Percentiles rank a stretch among this genome's conserved stretches.
These are phyloP conservation scores for Phalacrocorax aristotelis DNA, from an alignment of 2,113 vertebrate species.

Conservation along the genomic window DNA sequence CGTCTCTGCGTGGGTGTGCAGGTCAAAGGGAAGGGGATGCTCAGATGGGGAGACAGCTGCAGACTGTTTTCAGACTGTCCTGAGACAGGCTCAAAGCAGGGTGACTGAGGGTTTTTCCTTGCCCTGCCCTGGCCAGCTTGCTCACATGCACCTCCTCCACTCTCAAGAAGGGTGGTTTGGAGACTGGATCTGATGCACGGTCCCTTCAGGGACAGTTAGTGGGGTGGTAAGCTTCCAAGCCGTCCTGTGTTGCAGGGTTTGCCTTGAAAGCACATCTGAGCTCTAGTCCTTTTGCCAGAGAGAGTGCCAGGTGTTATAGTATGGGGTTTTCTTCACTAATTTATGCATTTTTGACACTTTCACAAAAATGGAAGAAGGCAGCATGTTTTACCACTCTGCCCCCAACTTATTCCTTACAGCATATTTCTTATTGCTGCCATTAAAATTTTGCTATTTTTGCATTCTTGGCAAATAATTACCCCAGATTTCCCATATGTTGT, in stretches of 20 bases:
- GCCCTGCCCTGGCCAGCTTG: background rate
- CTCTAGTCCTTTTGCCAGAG: background rate
- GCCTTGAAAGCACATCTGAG: background rate
- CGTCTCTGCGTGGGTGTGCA: accelerated
- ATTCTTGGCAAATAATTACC: constrained; percentile 33
- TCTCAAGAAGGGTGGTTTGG: background rate
- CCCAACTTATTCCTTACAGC: background rate
- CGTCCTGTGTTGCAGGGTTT: background rate
- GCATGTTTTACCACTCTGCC: background rate
- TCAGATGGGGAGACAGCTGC: background rate
- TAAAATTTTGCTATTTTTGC: constrained; percentile 26
- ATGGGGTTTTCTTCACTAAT: background rate
- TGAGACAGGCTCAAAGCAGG: background rate
- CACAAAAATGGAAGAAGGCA: background rate
- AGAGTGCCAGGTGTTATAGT: background rate
- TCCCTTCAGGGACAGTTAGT: background rate
- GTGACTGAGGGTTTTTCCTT: background rate
- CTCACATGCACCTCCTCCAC: background rate
- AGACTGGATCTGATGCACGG: background rate
- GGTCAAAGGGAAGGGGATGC: background rate
- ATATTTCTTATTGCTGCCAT: background rate
- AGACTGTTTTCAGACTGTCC: background rate
- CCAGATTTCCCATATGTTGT: constrained; percentile 46
- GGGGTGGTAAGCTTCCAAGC: background rate
- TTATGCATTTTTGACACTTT: constrained; percentile 4